Evolutionary conservation across 2,797 vertebrate species (phyloP), one percentile per base, ranked within the genome.

Genomic region (Lycodopsis pacificus): DNA sequence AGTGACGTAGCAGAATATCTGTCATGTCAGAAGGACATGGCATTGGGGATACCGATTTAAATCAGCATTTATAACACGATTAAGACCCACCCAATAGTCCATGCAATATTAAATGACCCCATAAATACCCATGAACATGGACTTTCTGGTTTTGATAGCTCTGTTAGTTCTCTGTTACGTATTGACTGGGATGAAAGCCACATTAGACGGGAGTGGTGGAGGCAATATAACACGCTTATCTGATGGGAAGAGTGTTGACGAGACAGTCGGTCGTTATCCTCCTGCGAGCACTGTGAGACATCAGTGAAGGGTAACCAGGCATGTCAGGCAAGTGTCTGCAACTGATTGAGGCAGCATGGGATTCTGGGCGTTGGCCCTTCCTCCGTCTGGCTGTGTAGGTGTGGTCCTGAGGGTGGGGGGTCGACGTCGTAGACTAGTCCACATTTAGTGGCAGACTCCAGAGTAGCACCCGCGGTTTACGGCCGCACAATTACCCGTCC

Each of bases 251-350:
- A 65, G 49, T 48, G 62, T 69, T 48, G 69, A 76, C 84, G 67
- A 86, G 84, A 89, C 79, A 64, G 79, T 73, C 73, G 80, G 69
- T 80, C 84, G 84, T 89, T 77, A 74, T 72, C 80, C 75, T 56
- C 25, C 71, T 71, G 57, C 80, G 75, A 80, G 77, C 38, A 9
- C 62, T 58, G 70, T 71, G 76, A 74, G 68, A 74, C 20, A 46
- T 87, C 80, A 82, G 76, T 88, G 81, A 90, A 80, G 67, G 69
- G 77, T 71, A 89, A 82, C 72, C 83, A 83, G 77, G 82, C 91
- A 73, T 91, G 76, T 48, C 30, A 67, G 87, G 81, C 80, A 85
- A 74, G 86, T 89, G 80, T 71, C 73, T 83, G 65, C 62, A 54
- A 25, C 70, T 46, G 19, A 80, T 32, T 67, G 46, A 67, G 67